These are phyloP conservation scores for Metaphire vulgaris DNA, from an alignment of 1,140 invertebrate genomes.

Conservation along the genomic window DNA sequence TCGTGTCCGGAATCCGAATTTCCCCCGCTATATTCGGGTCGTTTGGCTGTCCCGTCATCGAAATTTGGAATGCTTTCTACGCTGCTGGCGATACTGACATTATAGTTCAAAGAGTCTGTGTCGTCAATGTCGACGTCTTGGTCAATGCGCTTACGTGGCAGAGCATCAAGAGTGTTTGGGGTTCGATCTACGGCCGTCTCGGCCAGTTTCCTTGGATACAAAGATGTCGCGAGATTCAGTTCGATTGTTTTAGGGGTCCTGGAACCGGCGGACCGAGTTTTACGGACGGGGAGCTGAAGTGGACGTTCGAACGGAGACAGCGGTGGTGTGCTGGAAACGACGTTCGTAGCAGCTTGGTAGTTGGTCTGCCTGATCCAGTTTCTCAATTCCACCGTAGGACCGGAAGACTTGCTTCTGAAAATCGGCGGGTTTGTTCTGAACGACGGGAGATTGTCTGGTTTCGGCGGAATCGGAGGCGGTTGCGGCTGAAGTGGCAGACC, in stretches of 20 bases:
- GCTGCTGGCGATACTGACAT: not conserved
- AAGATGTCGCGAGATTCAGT: too few species aligned
- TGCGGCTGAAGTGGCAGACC: not conserved
- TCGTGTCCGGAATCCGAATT: not conserved
- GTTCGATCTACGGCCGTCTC: too few species aligned
- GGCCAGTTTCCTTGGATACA: too few species aligned
- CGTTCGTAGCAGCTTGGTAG: too few species aligned
- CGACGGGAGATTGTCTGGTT: slow-evolving; percentile 23
- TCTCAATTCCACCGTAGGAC: not conserved
- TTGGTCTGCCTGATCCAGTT: too few species aligned
- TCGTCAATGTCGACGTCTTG: not conserved
- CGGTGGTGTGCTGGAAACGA: too few species aligned
- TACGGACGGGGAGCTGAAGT: too few species aligned
- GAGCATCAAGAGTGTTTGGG: too few species aligned
- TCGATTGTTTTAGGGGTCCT: too few species aligned
- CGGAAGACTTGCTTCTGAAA: not conserved
- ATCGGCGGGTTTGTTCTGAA: slow-evolving; percentile 5
- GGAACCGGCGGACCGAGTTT: too few species aligned
- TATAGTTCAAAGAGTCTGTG: not conserved
- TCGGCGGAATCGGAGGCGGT: slow-evolving; percentile 29
- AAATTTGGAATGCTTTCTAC: not conserved
- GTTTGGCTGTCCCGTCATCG: not conserved
- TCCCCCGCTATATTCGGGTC: not conserved
- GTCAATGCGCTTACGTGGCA: not conserved
- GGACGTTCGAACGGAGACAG: too few species aligned